Conservation (phyloP, 2,888 invertebrate species). For the Esperia sulphurella region DNA sequence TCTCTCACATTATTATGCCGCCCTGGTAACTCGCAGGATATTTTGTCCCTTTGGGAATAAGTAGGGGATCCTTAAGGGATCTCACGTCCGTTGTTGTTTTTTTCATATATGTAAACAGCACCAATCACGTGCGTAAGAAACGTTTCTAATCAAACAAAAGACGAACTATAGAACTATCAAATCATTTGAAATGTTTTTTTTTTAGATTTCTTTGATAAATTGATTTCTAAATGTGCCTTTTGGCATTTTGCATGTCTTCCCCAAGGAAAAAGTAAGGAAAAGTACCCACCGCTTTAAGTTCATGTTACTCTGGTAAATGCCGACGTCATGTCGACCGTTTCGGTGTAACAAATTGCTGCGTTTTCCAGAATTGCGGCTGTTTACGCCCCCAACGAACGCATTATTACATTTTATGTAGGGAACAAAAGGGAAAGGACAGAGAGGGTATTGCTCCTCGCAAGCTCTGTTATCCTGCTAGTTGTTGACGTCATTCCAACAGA, state of each 20-base stretch:
- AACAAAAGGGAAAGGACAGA: slow-evolving; percentile 41
- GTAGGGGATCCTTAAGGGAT: slow-evolving; percentile 55
- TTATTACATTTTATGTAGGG: slow-evolving; percentile 5
- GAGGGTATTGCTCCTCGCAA: slow-evolving; percentile 31
- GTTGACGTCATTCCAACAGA: slow-evolving; percentile 80
- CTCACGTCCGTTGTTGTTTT: slow-evolving; percentile 2
- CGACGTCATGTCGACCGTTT: slow-evolving; percentile 57
- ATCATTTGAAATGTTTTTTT: too few species aligned
- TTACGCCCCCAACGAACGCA: slow-evolving; percentile 8
- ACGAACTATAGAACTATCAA: not conserved
- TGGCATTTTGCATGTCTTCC: not conserved
- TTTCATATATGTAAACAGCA: too few species aligned
- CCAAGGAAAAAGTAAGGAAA: slow-evolving; percentile 1
- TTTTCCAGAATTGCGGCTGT: slow-evolving; percentile 13
- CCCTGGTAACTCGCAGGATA: slow-evolving; percentile 77
- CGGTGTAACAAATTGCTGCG: slow-evolving; percentile 45
- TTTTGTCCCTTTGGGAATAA: slow-evolving; percentile 79
- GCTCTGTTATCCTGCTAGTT: slow-evolving; percentile 72
- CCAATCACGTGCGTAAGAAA: not conserved
- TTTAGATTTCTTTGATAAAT: too few species aligned
- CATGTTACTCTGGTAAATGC: slow-evolving; percentile 37
- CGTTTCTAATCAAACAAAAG: not conserved
- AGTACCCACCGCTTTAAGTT: slow-evolving; percentile 18
- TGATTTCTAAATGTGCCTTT: too few species aligned
- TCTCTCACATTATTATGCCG: slow-evolving; percentile 55